Conservation (phyloP, 2,888 invertebrate genomes). For the Drosophila leonis region DNA sequence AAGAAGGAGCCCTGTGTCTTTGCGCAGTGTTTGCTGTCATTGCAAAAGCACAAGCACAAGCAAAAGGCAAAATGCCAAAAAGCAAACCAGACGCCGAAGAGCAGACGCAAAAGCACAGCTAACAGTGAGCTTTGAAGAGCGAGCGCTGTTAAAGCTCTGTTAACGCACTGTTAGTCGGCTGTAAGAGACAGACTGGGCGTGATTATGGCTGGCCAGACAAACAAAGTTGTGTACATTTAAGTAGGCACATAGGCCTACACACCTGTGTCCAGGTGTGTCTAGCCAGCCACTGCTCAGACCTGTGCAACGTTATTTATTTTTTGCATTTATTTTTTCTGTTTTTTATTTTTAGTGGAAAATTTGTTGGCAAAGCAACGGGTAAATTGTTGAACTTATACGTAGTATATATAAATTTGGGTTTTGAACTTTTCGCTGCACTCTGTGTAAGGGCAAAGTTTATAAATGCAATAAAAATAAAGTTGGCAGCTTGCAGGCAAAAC, state of each 20-base stretch:
- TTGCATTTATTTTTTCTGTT: neutral
- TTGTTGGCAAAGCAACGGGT: slow-evolving; percentile 18
- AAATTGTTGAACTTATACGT: slow-evolving; percentile 58
- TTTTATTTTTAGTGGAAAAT: neutral
- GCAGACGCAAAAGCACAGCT: slow-evolving; percentile 49
- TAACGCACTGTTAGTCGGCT: slow-evolving; percentile 46
- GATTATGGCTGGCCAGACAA: slow-evolving; percentile 33
- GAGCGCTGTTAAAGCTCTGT: slow-evolving; percentile 57
- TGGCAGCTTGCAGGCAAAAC: slow-evolving; percentile 51
- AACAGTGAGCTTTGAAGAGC: slow-evolving; percentile 67
- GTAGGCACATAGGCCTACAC: slow-evolving; percentile 28
- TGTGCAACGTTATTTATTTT: slow-evolving; percentile 16
- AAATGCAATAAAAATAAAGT: slow-evolving; percentile 80
- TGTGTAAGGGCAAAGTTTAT: slow-evolving; percentile 75
- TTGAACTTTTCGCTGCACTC: slow-evolving; percentile 63
- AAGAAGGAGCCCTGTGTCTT: slow-evolving; percentile 55
- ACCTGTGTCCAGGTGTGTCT: slow-evolving; percentile 37
- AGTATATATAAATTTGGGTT: slow-evolving; percentile 54
- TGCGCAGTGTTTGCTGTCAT: slow-evolving; percentile 48
- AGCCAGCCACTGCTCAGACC: slow-evolving; percentile 7
- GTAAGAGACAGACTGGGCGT: slow-evolving; percentile 41
- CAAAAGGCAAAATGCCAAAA: slow-evolving; percentile 25
- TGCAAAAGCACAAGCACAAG: slow-evolving; percentile 66
- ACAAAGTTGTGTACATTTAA: slow-evolving; percentile 37
- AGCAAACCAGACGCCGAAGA: slow-evolving; percentile 23